Base-by-base conservation (phyloP, 1,140 invertebrate species). In the Scaptomyza graminum region DNA sequence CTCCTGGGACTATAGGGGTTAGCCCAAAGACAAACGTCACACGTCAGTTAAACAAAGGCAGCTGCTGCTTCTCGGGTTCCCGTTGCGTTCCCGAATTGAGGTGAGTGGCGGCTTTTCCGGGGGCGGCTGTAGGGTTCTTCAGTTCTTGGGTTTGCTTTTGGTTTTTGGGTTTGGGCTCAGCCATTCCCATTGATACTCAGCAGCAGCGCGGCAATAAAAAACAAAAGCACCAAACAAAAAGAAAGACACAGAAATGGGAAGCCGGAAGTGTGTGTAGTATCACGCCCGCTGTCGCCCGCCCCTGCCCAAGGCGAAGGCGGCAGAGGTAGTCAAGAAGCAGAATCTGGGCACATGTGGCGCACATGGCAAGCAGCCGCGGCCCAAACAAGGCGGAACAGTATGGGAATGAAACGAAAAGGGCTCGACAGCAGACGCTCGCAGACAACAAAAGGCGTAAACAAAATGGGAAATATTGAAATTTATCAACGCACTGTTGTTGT, bases 321-420 rank as follows among this genome's bases (percentile, higher is more conserved):
- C 18, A 51, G 37, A 25, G 39, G 61, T 9, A 37, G 25, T 39
- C 34, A 64, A 60, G 59, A 71, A 68, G 59, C 72, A 60, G 59
- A 71, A 68, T 63, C 72, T 43, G 72, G 74, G 79, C 82, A 87
- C 83, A 87, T 85, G 81, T 65, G 74, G 74, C 70, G 79, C 83
- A 88, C 84, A 87, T 89, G 83, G 70, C 66, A 67, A 18, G 22
- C 68, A 54, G 47, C 54, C 44, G 46, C 22, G 13, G 5, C 54
- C 11, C 31, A n/a, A 8, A 9, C 7, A 15, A 31, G 11, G 16
- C 11, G 78, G 57, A 81, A 82, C 79, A 52, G 49, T 56, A 34
- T 56, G 84, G 55, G 60, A 88, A 61, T 66, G 74, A 39, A 72
- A 79, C 50, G 60, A 67, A 70, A 71, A 62, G 64, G 59, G 43